Evolutionary conservation across 2,797 vertebrate genomes (phyloP), one percentile per base, ranked within the genome.

Genomic region (Dendrocincla fuliginosa): DNA sequence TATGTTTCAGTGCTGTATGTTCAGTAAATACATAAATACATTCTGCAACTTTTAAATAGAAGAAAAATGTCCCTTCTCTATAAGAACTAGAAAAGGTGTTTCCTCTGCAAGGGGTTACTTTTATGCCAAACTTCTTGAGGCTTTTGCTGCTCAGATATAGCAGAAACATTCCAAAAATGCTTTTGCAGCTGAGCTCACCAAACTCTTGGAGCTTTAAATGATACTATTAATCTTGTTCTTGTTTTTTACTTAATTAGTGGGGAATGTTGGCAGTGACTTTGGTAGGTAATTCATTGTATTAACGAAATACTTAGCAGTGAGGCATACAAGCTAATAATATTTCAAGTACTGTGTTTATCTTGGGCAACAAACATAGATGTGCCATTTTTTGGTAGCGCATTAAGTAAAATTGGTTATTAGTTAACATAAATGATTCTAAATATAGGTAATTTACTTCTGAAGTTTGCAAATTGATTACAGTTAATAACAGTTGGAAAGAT

Each of bases 321-420:
- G 77, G 27, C 59, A 30, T 73, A 42, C 9, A 57, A 73, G 49
- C 27, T 64, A 70, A 68, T 90, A 56, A 50, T 87, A 84, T 55
- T 94, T 91, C 63, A 65, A 87, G 71, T 69, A 28, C 44, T 73
- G 13, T 55, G 16, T 93, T 95, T 85, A 77, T 87, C 46, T 57
- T 82, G 27, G 16, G 44, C 17, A 73, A 20, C 70, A 89, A 96
- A 91, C 75, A 32, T 55, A 52, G 67, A 73, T 89, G 24, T 86
- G 44, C 1, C 44, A 32, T 44, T 83, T 87, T 91, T 87, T 89
- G 68, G 84, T 80, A 61, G 59, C 3, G 5, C n/a, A 59, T 93
- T 84, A 92, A 82, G 33, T 84, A 82, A 89, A 91, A 89, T 76
- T 55, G 52, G 28, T 91, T 93, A 67, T 93, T 94, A 91, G 86